Evolutionary conservation across 2,888 invertebrate genomes (phyloP).

Genomic region (Sminthurinus aureus): DNA sequence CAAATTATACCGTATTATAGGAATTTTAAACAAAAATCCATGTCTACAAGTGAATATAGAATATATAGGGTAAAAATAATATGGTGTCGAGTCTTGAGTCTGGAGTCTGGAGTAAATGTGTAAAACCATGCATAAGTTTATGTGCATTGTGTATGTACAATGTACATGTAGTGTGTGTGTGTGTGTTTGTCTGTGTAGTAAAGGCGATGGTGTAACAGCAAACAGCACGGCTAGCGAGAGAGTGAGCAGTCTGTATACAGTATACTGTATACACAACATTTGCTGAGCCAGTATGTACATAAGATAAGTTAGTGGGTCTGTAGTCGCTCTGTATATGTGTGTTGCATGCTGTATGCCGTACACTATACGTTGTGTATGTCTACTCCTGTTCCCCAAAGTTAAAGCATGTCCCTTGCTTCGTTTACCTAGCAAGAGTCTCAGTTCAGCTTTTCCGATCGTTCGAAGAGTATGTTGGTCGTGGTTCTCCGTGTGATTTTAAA

Average conservation of each 20-base stretch:
- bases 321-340: conserved; percentile 23
- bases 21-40: too few species aligned
- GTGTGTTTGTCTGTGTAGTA: conserved; percentile 1
- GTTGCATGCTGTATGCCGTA: neutral
- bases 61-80: neutral
- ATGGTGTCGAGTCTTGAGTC: neutral
- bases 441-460: conserved; percentile 56
- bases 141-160: too few species aligned
- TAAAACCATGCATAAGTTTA: neutral
- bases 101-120: conserved; percentile 3
- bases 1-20: too few species aligned
- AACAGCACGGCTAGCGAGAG: neutral
- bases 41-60: neutral
- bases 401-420: conserved; percentile 33
- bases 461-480: conserved; percentile 45
- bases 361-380: neutral
- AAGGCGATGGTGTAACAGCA: neutral
- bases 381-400: neutral
- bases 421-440: conserved; percentile 44
- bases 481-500: neutral
- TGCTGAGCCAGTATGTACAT: neutral
- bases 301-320: conserved; percentile 54
- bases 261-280: neutral
- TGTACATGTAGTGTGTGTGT: neutral
- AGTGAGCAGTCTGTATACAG: neutral